Evolutionary conservation across 2,888 invertebrate species (phyloP).

Genomic region (Athetis lepigone): DNA sequence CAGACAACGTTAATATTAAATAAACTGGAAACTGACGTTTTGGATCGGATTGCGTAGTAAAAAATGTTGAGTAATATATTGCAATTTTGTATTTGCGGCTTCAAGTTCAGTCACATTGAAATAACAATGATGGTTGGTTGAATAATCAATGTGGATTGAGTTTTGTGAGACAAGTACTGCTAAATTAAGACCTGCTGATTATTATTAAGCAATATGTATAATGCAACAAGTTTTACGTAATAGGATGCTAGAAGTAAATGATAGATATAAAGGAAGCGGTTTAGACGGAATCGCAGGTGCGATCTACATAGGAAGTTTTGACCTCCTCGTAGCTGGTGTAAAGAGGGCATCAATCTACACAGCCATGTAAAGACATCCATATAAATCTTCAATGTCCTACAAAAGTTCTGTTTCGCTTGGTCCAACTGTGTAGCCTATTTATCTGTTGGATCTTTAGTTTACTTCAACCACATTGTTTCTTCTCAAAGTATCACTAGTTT

Average conservation of each 20-base stretch:
- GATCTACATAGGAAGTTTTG: conserved; percentile 35
- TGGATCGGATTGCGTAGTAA: conserved; percentile 26
- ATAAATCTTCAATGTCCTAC: background rate
- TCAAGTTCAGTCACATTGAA: conserved; percentile 35
- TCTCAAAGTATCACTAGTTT: background rate
- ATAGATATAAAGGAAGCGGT: conserved; percentile 24
- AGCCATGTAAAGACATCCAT: background rate
- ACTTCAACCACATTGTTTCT: background rate
- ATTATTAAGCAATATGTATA: conserved; percentile 15
- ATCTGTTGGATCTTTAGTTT: too few species aligned
- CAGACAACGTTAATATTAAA: conserved; percentile 47
- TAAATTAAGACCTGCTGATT: background rate
- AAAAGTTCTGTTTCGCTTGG: background rate
- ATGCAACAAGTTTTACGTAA: conserved; percentile 16
- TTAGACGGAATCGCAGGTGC: conserved; percentile 25
- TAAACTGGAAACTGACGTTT: conserved; percentile 34
- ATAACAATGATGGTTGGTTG: background rate
- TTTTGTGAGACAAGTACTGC: too few species aligned
- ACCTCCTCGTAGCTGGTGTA: conserved; percentile 15
- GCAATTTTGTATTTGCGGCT: conserved; percentile 9
- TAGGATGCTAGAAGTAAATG: conserved; percentile 28
- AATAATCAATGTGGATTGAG: background rate
- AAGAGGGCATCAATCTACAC: background rate
- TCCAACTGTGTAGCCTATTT: too few species aligned
- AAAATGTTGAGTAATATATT: conserved; percentile 36